These are phyloP conservation scores for Neofelis nebulosa DNA, from an alignment of 2,113 vertebrate species.

Conservation along the genomic window DNA sequence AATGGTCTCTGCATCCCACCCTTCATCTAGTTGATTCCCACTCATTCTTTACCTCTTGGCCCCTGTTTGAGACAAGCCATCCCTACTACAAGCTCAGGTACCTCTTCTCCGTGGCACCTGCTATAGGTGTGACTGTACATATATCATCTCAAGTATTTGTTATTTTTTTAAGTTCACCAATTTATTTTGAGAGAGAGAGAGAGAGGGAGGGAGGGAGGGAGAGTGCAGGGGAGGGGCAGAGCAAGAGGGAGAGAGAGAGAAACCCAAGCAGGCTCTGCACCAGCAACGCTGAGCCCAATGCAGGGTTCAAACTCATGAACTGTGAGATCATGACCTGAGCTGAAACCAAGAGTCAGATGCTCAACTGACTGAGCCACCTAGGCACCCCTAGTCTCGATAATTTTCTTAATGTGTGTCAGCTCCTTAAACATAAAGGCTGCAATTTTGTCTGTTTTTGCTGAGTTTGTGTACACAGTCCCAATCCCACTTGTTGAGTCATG, in stretches of 20 bases:
- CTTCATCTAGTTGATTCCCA: background rate
- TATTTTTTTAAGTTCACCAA: too few species aligned
- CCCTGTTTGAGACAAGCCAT: background rate
- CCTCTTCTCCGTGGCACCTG: background rate
- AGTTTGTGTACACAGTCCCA: background rate
- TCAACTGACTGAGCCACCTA: too few species aligned
- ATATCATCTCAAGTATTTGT: background rate
- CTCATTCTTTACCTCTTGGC: background rate
- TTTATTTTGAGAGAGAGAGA: too few species aligned
- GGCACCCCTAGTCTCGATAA: background rate
- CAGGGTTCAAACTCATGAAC: too few species aligned
- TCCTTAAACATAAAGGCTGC: slow-evolving; percentile 7
- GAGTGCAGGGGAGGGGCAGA: too few species aligned
- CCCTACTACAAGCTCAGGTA: background rate
- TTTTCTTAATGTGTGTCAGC: background rate
- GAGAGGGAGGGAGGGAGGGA: too few species aligned
- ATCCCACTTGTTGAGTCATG: background rate
- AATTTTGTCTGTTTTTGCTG: slow-evolving; percentile 19
- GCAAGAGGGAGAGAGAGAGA: too few species aligned
- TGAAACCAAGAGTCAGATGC: too few species aligned
- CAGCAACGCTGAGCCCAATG: too few species aligned
- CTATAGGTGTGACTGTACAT: background rate
- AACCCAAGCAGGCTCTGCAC: too few species aligned
- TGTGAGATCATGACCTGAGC: too few species aligned
- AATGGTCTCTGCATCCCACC: background rate